A percentile compares a stretch with the other conserved stretches of the same genome.
Conservation (phyloP, 1,140 invertebrate species). For the Pseudoatta argentina region DNA sequence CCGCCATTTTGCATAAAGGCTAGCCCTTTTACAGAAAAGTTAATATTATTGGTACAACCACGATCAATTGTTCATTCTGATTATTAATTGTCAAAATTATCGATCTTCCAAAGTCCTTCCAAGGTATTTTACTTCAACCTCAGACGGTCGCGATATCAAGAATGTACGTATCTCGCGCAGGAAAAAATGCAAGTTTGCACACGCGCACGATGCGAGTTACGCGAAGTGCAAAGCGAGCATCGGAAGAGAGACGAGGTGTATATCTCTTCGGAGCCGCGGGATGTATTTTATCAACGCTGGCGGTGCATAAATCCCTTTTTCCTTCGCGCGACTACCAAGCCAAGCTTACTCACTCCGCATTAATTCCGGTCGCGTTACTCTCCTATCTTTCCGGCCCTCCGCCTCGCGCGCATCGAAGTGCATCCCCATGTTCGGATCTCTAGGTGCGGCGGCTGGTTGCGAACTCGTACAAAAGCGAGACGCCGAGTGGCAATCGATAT, state of each 20-base stretch:
- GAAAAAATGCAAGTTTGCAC: constrained; percentile 26
- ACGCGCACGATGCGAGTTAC: constrained; percentile 28
- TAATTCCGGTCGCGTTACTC: constrained; percentile 74
- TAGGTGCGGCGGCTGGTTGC: background rate
- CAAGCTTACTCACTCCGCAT: constrained; percentile 69
- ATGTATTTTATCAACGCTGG: constrained; percentile 70
- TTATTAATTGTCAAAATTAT: background rate
- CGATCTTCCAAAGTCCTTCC: background rate
- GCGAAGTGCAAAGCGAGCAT: constrained; percentile 29
- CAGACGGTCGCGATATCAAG: background rate
- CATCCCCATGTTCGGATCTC: constrained; percentile 62
- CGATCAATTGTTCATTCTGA: background rate
- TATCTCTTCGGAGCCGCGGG: constrained; percentile 8
- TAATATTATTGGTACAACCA: background rate
- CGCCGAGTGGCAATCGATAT: constrained; percentile 65
- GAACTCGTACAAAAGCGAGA: constrained; percentile 52
- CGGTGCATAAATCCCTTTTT: constrained; percentile 52
- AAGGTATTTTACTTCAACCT: background rate
- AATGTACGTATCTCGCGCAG: background rate
- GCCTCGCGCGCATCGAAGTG: constrained; percentile 48
- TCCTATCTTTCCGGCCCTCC: constrained; percentile 63
- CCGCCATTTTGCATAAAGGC: too few relatives aligned
- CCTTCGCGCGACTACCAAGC: constrained; percentile 34
- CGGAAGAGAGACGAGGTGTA: background rate
- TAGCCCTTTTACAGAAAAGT: too few relatives aligned